phyloP scores from a whole-genome alignment of 2,113 vertebrate genomes.

The Pteronura brasiliensis region DNA sequence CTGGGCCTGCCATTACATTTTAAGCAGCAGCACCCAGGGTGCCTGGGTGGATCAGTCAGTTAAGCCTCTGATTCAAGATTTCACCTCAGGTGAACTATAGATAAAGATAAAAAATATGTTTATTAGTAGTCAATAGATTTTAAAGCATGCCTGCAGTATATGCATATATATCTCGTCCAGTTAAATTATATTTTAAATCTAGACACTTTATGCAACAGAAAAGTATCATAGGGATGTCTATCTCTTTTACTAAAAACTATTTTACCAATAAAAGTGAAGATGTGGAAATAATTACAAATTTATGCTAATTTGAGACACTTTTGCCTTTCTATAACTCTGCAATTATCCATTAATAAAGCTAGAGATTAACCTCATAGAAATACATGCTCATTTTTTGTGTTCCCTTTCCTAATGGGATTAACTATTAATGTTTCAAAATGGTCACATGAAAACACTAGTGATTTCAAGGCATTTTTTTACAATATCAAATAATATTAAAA shows the following conservation, averaged over 20 bases:
- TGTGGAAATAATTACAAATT: not conserved
- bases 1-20: not conserved
- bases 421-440: not conserved
- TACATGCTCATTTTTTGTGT: not conserved
- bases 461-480: not conserved
- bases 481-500: not conserved
- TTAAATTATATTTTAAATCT: not conserved
- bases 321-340: not conserved
- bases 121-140: not conserved
- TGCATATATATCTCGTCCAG: not conserved
- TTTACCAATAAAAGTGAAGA: not conserved
- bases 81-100: not conserved
- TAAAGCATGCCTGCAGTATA: not conserved
- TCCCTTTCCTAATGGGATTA: not conserved
- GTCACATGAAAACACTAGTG: not conserved
- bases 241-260: not conserved
- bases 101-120: too few relatives aligned
- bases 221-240: not conserved
- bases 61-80: not conserved
- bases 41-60: not conserved
- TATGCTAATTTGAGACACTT: not conserved
- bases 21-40: not conserved
- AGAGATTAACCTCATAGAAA: not conserved
- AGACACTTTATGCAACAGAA: not conserved
- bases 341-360: not conserved